These are phyloP conservation scores for Sphaerophoria rueppellii DNA, from an alignment of 2,888 invertebrate genomes.

Conservation along the genomic window DNA sequence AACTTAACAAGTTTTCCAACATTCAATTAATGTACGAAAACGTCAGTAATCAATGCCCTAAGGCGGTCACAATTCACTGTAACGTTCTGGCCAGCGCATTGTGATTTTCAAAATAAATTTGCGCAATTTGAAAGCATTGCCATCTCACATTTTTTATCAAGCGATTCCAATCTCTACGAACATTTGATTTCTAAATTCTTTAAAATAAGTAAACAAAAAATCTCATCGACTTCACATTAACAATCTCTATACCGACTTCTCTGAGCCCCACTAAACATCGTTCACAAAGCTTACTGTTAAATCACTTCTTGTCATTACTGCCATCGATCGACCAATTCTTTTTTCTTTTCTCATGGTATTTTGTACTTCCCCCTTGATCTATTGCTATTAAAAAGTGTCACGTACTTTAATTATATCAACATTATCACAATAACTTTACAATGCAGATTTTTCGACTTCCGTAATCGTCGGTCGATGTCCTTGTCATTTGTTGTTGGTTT, in stretches of 20 bases:
- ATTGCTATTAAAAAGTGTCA: conserved; percentile 39
- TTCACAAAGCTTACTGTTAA: conserved; percentile 25
- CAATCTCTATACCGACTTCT: background rate
- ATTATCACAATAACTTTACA: conserved; percentile 41
- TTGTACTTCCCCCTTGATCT: conserved; percentile 1
- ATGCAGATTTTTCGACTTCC: conserved; percentile 5
- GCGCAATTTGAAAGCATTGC: no score
- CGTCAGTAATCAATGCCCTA: no score
- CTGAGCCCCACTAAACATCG: background rate
- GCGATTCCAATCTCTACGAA: no score
- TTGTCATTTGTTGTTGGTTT: no score
- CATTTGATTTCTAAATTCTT: no score
- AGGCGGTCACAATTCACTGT: no score
- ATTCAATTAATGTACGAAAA: no score
- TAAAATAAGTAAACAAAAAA: background rate
- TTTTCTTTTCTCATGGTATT: background rate
- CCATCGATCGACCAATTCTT: background rate
- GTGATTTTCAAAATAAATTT: no score
- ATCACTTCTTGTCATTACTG: conserved; percentile 28
- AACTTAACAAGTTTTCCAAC: no score
- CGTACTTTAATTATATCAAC: conserved; percentile 41
- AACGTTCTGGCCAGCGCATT: no score
- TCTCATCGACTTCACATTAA: background rate
- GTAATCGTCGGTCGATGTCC: no score
- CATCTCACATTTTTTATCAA: no score